Conservation (phyloP, 2,113 vertebrate species). For the Elephas maximus region DNA sequence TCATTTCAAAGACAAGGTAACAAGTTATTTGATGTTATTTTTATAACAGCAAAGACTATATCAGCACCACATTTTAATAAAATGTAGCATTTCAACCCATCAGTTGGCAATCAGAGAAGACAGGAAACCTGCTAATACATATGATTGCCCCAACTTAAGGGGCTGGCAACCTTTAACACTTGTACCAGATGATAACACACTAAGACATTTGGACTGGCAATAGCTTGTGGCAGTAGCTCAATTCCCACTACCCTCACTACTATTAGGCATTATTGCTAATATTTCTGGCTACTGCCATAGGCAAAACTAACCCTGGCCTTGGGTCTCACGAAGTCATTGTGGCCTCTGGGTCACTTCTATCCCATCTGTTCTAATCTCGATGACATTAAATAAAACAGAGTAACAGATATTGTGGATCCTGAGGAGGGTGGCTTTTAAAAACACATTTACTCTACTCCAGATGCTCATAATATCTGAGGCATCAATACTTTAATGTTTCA, state of each 20-base stretch:
- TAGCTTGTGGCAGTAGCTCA: slow-evolving; percentile 47
- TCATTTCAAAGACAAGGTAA: slow-evolving; percentile 23
- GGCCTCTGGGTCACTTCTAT: background rate
- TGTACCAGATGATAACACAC: slow-evolving; percentile 70
- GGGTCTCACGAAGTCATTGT: slow-evolving; percentile 4
- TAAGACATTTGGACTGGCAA: slow-evolving; percentile 56
- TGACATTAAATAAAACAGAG: background rate
- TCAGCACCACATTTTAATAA: slow-evolving; percentile 39
- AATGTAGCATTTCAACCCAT: slow-evolving; percentile 55
- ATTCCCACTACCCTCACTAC: background rate
- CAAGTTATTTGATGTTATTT: background rate
- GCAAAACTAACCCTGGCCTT: background rate
- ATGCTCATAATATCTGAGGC: background rate
- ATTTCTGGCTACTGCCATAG: background rate
- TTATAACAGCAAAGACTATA: background rate
- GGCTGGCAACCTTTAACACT: slow-evolving; percentile 55
- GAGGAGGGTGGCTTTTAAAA: background rate
- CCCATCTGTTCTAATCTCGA: background rate
- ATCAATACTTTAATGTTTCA: background rate
- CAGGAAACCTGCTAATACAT: background rate
- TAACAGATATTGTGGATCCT: background rate
- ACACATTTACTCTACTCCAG: background rate
- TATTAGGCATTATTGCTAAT: background rate
- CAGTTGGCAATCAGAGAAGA: slow-evolving; percentile 24
- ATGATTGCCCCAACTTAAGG: slow-evolving; percentile 52